Conservation (phyloP, 2,113 vertebrate species). For the Nannospalax galili region DNA sequence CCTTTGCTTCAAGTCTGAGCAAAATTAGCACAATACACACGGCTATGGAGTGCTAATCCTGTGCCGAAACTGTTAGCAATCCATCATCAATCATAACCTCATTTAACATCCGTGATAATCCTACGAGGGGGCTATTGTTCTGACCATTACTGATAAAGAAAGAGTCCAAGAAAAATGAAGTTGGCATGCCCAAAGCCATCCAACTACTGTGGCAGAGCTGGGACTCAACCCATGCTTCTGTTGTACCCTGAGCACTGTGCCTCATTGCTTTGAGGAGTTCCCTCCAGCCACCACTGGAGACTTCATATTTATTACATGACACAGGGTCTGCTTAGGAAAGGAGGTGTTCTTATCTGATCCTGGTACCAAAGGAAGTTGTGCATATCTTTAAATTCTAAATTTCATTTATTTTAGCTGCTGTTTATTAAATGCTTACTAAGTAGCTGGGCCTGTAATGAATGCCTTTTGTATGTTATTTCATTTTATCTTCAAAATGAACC, state of each 20-base stretch:
- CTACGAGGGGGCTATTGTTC: neutral
- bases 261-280: too few relatives aligned
- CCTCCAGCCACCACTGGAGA: neutral
- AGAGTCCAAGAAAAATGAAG: neutral
- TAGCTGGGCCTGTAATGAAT: neutral
- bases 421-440: neutral
- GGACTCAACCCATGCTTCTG: neutral
- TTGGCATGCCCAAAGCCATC: too few relatives aligned
- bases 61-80: neutral
- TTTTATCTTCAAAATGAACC: constrained; percentile 23
- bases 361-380: neutral
- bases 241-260: fast-evolving
- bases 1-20: neutral
- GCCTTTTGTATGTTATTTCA: neutral
- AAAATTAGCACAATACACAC: neutral
- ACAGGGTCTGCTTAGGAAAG: neutral
- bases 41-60: neutral
- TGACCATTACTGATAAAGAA: neutral
- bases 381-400: neutral
- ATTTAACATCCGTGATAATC: neutral
- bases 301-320: neutral
- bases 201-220: neutral
- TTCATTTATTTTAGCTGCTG: neutral
- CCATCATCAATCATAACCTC: neutral
- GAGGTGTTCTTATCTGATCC: neutral